phyloP scores from a whole-genome alignment of 2,113 vertebrate species.

The Numenius arquata region DNA sequence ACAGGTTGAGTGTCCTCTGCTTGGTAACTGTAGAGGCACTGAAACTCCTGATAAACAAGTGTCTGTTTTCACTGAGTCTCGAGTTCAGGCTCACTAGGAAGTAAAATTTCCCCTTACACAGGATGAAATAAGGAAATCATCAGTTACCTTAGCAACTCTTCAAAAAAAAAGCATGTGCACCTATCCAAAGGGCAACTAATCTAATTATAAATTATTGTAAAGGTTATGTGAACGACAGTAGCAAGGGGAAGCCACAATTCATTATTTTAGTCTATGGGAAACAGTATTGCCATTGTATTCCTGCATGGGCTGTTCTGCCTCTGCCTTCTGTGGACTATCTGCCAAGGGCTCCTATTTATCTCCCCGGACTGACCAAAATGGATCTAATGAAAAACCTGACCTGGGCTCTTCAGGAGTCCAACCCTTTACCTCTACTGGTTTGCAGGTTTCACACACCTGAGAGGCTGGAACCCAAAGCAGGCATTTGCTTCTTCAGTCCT shows the following conservation, averaged over 20 bases:
- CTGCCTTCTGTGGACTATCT: neutral
- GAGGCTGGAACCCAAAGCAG: neutral
- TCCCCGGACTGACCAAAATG: neutral
- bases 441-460: neutral
- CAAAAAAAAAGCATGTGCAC: neutral
- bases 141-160: conserved; percentile 33
- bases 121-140: conserved; percentile 71
- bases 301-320: neutral
- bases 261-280: conserved; percentile 46
- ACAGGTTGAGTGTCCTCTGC: neutral
- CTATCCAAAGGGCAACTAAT: conserved; percentile 44
- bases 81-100: conserved; percentile 61
- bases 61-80: neutral
- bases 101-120: conserved; percentile 71
- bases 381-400: neutral
- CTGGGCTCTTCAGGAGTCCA: neutral
- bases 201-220: conserved; percentile 53
- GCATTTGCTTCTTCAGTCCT: neutral
- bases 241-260: conserved; percentile 48
- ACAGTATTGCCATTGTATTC: conserved; percentile 26
- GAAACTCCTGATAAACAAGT: conserved; percentile 51
- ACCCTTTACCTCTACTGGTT: neutral
- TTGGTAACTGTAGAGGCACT: neutral
- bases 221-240: conserved; percentile 18
- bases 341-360: neutral